phyloP scores from a whole-genome alignment of 2,113 vertebrate genomes.

The Heterotis niloticus region DNA sequence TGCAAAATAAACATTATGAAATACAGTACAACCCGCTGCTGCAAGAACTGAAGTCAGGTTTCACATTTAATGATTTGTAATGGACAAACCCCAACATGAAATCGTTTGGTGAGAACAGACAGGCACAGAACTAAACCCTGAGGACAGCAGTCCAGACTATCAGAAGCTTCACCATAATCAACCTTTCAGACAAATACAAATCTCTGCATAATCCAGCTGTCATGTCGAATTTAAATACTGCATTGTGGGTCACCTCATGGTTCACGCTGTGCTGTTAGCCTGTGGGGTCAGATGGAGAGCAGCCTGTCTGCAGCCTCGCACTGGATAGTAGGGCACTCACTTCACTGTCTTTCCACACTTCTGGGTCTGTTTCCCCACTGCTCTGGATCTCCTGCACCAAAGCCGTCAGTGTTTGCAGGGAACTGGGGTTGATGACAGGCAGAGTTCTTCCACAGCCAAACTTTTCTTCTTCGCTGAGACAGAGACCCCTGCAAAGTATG shows the following conservation, averaged over 20 bases:
- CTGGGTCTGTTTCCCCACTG: slow-evolving; percentile 67
- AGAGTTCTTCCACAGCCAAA: slow-evolving; percentile 75
- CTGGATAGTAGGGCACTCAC: slow-evolving; percentile 49
- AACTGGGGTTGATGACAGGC: slow-evolving; percentile 70
- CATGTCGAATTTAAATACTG: background rate
- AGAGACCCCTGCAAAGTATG: slow-evolving; percentile 41
- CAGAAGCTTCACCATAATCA: background rate
- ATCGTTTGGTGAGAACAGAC: background rate
- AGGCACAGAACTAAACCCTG: background rate
- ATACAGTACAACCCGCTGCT: too few relatives aligned
- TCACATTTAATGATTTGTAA: background rate
- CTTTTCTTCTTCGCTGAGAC: slow-evolving; percentile 61
- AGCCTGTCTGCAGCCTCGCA: too few relatives aligned
- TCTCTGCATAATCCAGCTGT: background rate
- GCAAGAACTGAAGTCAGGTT: too few relatives aligned
- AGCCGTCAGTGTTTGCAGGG: slow-evolving; percentile 70
- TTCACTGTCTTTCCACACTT: slow-evolving; percentile 84
- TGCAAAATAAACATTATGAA: too few relatives aligned
- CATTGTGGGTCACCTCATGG: background rate
- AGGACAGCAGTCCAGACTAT: background rate
- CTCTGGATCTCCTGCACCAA: slow-evolving; percentile 79
- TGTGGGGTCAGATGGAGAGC: slow-evolving; percentile 12
- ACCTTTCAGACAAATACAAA: slow-evolving; percentile 2
- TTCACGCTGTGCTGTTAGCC: slow-evolving; percentile 29
- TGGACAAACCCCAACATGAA: background rate